These are phyloP conservation scores for Hylaeus anthracinus DNA, from an alignment of 1,140 invertebrate genomes.

Conservation along the genomic window DNA sequence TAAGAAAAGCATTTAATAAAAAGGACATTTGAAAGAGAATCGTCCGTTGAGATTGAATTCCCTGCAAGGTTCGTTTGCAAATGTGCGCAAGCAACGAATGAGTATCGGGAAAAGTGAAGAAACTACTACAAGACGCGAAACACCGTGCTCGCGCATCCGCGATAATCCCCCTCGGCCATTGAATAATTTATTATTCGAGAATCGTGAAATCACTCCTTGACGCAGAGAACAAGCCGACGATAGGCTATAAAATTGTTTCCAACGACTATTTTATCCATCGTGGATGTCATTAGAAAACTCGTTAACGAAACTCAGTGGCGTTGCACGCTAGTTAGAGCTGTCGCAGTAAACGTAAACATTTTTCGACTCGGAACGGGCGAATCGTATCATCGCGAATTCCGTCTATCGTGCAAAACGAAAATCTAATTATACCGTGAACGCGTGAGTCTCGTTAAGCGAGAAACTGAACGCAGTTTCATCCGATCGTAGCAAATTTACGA, in stretches of 20 bases:
- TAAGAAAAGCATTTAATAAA: too few species aligned
- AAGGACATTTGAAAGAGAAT: too few species aligned
- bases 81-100: too few species aligned
- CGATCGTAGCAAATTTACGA: neutral
- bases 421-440: slow-evolving; percentile 10
- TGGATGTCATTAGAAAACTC: slow-evolving; percentile 41
- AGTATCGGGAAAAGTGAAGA: too few species aligned
- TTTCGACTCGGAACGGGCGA: neutral
- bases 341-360: slow-evolving; percentile 26
- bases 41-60: too few species aligned
- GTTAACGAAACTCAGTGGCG: slow-evolving; percentile 30
- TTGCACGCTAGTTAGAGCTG: slow-evolving; percentile 22
- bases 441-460: neutral
- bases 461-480: neutral
- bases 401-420: neutral
- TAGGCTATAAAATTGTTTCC: slow-evolving; percentile 43
- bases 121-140: too few species aligned
- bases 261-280: slow-evolving; percentile 29
- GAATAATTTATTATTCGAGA: too few species aligned
- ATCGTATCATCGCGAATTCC: slow-evolving; percentile 4
- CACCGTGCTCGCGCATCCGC: too few species aligned
- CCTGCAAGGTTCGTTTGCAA: too few species aligned
- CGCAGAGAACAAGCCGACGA: neutral
- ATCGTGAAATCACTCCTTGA: too few species aligned
- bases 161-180: too few species aligned